phyloP scores from a whole-genome alignment of 2,113 vertebrate genomes.

The Oophaga pumilio region DNA sequence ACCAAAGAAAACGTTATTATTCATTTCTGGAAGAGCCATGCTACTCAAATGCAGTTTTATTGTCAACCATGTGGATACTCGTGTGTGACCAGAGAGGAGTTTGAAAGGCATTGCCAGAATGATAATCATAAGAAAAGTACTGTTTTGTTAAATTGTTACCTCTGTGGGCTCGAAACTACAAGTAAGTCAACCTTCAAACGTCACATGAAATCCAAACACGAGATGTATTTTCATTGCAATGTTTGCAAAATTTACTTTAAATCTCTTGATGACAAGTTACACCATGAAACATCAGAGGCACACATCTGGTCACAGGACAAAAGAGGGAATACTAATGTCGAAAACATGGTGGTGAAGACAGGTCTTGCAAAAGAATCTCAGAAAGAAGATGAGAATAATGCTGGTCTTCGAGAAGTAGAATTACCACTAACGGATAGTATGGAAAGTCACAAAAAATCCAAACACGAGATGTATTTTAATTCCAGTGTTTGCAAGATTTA shows the following conservation, averaged over 20 bases:
- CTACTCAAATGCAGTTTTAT: constrained; percentile 67
- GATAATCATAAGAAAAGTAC: constrained; percentile 63
- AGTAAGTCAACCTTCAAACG: constrained; percentile 61
- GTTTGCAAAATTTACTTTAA: constrained; percentile 68
- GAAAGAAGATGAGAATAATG: constrained; percentile 50
- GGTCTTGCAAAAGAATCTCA: constrained; percentile 39
- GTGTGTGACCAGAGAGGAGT: constrained; percentile 63
- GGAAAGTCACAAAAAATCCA: not conserved
- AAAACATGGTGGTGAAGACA: constrained; percentile 58
- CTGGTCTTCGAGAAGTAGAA: constrained; percentile 12
- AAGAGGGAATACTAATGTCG: constrained; percentile 56
- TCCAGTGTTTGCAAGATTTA: no score
- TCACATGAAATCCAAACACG: constrained; percentile 71
- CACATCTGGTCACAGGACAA: constrained; percentile 61
- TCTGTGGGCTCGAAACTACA: constrained; percentile 66
- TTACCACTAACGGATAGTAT: not conserved
- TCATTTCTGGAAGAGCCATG: constrained; percentile 66
- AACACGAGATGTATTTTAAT: no score
- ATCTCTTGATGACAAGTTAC: constrained; percentile 66
- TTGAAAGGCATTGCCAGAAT: constrained; percentile 69
- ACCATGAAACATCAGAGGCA: constrained; percentile 66
- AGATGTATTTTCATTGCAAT: constrained; percentile 64
- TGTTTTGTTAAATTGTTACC: constrained; percentile 65
- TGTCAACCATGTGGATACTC: constrained; percentile 71
- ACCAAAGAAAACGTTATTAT: not conserved